Conservation (phyloP, 1,140 invertebrate genomes). For the Notospermus geniculatus region DNA sequence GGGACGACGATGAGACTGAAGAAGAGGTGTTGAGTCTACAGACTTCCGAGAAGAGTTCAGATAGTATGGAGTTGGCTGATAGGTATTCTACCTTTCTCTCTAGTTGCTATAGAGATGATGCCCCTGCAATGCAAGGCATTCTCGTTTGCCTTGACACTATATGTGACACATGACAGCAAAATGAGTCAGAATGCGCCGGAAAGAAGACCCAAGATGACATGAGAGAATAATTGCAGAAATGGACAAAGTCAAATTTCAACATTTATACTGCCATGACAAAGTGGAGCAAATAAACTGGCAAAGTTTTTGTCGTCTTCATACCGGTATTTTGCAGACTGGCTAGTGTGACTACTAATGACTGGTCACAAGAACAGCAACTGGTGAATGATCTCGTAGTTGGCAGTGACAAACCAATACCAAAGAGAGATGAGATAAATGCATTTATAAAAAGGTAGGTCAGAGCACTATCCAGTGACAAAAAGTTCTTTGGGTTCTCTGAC, state of each 20-base stretch:
- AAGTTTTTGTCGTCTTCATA: no score
- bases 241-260: no score
- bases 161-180: no score
- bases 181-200: no score
- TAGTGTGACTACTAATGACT: background rate
- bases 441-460: constrained; percentile 3
- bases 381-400: background rate
- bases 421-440: background rate
- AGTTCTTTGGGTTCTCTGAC: background rate
- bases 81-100: constrained; percentile 16
- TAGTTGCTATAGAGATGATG: constrained; percentile 14
- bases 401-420: background rate
- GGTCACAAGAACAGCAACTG: constrained; percentile 2
- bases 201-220: no score
- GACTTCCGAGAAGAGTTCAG: constrained; percentile 17
- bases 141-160: no score
- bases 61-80: constrained; percentile 15
- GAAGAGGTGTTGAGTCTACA: constrained; percentile 1
- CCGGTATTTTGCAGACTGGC: background rate
- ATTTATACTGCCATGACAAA: no score
- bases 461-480: background rate
- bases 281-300: no score
- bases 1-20: constrained; percentile 32
- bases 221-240: no score
- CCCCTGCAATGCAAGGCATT: no score